phyloP scores from a whole-genome alignment of 2,888 invertebrate species.

The Torymus texanus region DNA sequence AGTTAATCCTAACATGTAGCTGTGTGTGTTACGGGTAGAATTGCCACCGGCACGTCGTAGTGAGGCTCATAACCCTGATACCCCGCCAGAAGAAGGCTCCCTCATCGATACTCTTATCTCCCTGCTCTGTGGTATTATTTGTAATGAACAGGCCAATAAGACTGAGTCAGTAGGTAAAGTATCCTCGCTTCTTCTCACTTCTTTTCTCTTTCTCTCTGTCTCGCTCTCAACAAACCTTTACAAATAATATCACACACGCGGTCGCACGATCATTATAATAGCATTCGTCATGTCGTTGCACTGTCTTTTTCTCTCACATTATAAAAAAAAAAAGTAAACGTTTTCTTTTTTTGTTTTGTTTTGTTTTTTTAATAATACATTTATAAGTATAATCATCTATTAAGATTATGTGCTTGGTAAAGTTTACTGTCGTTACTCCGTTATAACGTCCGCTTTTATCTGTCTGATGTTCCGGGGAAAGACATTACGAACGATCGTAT shows the following conservation, averaged over 20 bases:
- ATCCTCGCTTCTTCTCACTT: slow-evolving; percentile 54
- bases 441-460: neutral
- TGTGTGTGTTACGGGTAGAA: slow-evolving; percentile 70
- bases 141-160: slow-evolving; percentile 72
- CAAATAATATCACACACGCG: slow-evolving; percentile 55
- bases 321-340: neutral
- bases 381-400: no score
- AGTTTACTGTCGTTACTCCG: neutral
- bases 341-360: slow-evolving; percentile 24
- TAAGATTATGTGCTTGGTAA: slow-evolving; percentile 7
- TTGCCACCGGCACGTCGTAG: slow-evolving; percentile 70
- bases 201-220: neutral
- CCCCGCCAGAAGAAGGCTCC: slow-evolving; percentile 69
- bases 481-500: neutral
- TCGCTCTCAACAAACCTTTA: neutral
- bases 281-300: slow-evolving; percentile 24
- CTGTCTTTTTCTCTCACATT: neutral
- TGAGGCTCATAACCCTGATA: slow-evolving; percentile 69
- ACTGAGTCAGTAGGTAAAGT: slow-evolving; percentile 70
- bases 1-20: slow-evolving; percentile 69
- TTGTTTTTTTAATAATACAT: neutral
- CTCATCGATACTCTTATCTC: slow-evolving; percentile 73
- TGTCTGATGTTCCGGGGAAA: slow-evolving; percentile 27
- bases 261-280: slow-evolving; percentile 34
- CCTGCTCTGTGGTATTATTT: slow-evolving; percentile 74